Evolutionary conservation across 2,888 invertebrate species (phyloP).

Genomic region (Papilio demoleus): DNA sequence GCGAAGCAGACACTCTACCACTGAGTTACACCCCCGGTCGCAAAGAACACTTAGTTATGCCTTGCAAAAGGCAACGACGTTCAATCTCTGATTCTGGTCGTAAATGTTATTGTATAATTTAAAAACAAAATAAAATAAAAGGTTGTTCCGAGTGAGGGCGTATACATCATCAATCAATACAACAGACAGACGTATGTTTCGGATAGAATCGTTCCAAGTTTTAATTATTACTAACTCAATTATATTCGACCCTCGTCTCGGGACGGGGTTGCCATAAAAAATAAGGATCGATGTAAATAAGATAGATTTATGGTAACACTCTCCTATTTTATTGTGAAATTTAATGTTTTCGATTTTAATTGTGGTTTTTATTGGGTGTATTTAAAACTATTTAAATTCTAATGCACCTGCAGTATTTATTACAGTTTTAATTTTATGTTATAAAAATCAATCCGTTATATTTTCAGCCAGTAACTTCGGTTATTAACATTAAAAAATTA

Average conservation of each 20-base stretch:
- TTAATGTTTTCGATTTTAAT: conserved; percentile 23
- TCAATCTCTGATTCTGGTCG: no score
- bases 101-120: no score
- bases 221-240: conserved; percentile 53
- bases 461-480: neutral
- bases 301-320: conserved; percentile 38
- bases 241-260: conserved; percentile 42
- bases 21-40: conserved; percentile 81
- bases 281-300: conserved; percentile 39
- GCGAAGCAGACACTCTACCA: conserved; percentile 86
- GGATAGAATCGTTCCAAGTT: conserved; percentile 47
- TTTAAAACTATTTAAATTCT: conserved; percentile 2
- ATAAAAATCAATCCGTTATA: neutral
- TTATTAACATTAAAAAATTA: neutral
- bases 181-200: conserved; percentile 35
- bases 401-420: conserved; percentile 2
- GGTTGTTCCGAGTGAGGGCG: conserved; percentile 31
- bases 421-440: neutral
- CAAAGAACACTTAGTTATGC: no score
- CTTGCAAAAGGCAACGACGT: no score
- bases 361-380: conserved; percentile 18
- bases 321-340: conserved; percentile 16
- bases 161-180: conserved; percentile 47
- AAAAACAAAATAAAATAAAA: conserved; percentile 25
- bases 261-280: conserved; percentile 40